Conservation (phyloP, 2,113 vertebrate species). For the Craseonycteris thonglongyai region DNA sequence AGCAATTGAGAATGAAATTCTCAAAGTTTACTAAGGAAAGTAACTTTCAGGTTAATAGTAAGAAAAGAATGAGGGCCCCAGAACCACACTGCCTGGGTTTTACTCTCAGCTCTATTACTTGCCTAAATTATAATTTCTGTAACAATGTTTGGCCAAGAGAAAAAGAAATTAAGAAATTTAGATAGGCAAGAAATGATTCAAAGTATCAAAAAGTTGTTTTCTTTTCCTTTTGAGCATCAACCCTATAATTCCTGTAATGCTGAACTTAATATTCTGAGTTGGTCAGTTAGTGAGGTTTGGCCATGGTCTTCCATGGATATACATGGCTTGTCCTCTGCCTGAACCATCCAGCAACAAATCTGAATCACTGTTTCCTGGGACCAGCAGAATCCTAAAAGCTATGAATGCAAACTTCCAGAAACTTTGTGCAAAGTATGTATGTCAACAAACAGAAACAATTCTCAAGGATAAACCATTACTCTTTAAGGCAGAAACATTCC, state of each 20-base stretch:
- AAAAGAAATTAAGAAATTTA: background rate
- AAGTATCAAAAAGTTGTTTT: background rate
- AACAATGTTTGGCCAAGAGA: background rate
- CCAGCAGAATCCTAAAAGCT: background rate
- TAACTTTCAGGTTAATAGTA: background rate
- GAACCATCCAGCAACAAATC: constrained; percentile 13
- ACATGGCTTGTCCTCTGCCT: constrained; percentile 21
- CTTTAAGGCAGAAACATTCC: constrained; percentile 8
- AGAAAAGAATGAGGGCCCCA: background rate
- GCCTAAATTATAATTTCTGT: background rate
- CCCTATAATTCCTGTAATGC: background rate
- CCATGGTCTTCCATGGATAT: background rate
- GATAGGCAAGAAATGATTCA: background rate
- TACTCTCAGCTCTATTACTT: background rate
- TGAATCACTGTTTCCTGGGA: constrained; percentile 14
- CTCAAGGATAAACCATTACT: background rate
- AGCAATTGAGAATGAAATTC: background rate
- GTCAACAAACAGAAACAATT: constrained; percentile 50
- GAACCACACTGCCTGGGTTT: background rate
- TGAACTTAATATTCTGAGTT: background rate
- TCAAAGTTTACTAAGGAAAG: background rate
- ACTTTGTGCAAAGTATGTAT: background rate
- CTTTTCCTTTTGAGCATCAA: background rate
- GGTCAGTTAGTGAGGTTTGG: background rate
- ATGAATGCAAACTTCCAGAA: constrained; percentile 45